Conservation (phyloP, 2,113 vertebrate species). For the Bubo blakistoni region DNA sequence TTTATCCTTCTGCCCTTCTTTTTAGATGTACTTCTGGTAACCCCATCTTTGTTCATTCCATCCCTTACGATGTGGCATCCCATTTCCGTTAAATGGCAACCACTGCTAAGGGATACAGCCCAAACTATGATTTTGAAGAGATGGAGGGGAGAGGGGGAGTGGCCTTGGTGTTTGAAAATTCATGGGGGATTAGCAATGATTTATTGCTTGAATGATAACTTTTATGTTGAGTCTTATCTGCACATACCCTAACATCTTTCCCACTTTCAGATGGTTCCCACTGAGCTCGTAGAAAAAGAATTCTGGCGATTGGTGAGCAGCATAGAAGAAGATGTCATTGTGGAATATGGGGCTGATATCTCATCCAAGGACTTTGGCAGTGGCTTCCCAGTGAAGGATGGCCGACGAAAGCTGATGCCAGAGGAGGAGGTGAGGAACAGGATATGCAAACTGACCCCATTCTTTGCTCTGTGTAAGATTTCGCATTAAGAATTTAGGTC, state of each 20-base stretch:
- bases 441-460: neutral
- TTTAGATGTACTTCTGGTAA: neutral
- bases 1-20: neutral
- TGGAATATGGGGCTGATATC: constrained; percentile 97
- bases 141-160: neutral
- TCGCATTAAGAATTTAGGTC: neutral
- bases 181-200: neutral
- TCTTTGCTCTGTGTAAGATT: neutral
- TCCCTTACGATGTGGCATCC: neutral
- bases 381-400: constrained; percentile 91
- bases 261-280: constrained; percentile 91
- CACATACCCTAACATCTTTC: neutral
- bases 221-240: neutral
- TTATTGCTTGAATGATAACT: neutral
- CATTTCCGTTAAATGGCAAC: neutral
- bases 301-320: constrained; percentile 98
- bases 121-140: neutral
- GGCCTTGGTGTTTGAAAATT: neutral
- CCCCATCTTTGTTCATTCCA: neutral
- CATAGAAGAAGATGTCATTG: constrained; percentile 97
- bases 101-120: neutral
- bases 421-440: constrained; percentile 89
- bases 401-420: constrained; percentile 86
- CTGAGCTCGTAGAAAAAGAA: constrained; percentile 96
- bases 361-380: constrained; percentile 97